phyloP scores from a whole-genome alignment of 2,113 vertebrate species.

The Gallinago media region DNA sequence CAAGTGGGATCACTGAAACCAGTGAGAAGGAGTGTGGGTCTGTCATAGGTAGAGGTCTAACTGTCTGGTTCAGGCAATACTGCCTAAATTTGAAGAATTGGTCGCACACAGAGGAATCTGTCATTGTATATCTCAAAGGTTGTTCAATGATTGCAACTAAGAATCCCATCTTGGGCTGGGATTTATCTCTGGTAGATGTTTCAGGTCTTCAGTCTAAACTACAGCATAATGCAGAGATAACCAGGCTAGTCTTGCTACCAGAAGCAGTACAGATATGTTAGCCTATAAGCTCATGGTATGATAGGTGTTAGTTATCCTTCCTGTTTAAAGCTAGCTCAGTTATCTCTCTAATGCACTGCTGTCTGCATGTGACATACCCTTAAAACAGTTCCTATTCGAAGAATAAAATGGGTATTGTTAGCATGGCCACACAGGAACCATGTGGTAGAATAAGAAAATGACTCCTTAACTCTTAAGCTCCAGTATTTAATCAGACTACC shows the following conservation, averaged over 20 bases:
- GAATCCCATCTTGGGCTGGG: not conserved
- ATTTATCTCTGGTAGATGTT: not conserved
- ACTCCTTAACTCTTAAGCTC: not conserved
- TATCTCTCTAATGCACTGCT: not conserved
- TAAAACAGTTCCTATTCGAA: not conserved
- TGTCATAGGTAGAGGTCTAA: not conserved
- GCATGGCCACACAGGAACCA: not conserved
- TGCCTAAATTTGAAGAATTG: not conserved
- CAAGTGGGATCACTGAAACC: not conserved
- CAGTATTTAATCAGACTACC: not conserved
- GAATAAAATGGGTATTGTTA: not conserved
- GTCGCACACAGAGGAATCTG: not conserved
- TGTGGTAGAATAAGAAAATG: not conserved
- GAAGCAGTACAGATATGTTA: not conserved
- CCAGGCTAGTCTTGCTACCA: not conserved
- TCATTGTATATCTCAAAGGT: not conserved
- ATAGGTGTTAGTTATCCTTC: not conserved
- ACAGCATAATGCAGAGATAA: not conserved
- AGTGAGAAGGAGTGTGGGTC: not conserved
- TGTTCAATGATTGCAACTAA: not conserved
- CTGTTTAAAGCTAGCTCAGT: not conserved
- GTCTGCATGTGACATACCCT: not conserved
- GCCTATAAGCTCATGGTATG: fast-evolving
- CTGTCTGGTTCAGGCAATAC: not conserved
- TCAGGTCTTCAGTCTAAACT: not conserved